These are phyloP conservation scores for Paratrypauchen microcephalus DNA, from an alignment of 2,797 vertebrate genomes.

Conservation along the genomic window DNA sequence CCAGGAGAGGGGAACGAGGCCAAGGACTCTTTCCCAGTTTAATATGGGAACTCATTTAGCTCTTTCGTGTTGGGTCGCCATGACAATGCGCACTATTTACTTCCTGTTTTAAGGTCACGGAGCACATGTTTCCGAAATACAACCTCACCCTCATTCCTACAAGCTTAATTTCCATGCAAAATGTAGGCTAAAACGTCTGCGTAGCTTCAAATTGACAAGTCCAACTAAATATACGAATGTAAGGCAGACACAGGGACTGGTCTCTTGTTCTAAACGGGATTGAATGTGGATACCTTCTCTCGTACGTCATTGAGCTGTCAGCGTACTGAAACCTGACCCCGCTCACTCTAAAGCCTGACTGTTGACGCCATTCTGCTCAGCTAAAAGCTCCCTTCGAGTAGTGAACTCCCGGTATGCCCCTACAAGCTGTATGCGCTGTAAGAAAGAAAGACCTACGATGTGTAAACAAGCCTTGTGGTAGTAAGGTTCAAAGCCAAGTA, in stretches of 20 bases:
- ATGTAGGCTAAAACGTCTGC: neutral
- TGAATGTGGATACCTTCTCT: slow-evolving; percentile 43
- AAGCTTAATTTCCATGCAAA: slow-evolving; percentile 7
- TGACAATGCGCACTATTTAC: slow-evolving; percentile 78
- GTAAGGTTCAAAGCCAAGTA: neutral
- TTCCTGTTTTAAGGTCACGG: slow-evolving; percentile 62
- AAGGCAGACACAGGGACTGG: slow-evolving; percentile 23
- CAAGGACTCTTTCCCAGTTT: slow-evolving; percentile 45
- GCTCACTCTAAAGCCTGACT: slow-evolving; percentile 28
- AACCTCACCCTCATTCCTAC: slow-evolving; percentile 11
- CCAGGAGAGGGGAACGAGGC: slow-evolving; percentile 55
- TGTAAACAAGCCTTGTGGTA: neutral
- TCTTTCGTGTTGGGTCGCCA: slow-evolving; percentile 64
- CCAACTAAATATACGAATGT: slow-evolving; percentile 7
- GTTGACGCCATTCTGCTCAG: slow-evolving; percentile 28
- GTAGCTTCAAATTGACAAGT: slow-evolving; percentile 4
- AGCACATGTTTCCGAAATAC: slow-evolving; percentile 57
- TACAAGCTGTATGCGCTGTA: slow-evolving; percentile 3
- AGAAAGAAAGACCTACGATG: neutral
- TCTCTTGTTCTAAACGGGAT: slow-evolving; percentile 15
- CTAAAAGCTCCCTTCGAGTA: slow-evolving; percentile 12
- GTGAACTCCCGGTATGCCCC: slow-evolving; percentile 22
- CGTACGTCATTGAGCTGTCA: slow-evolving; percentile 46
- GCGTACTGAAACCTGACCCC: slow-evolving; percentile 20
- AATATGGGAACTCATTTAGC: slow-evolving; percentile 63